A percentile compares a stretch with the other conserved stretches of the same genome.
Evolutionary conservation across 2,888 invertebrate species (phyloP).

Genomic region (Cylindroiulus punctatus): DNA sequence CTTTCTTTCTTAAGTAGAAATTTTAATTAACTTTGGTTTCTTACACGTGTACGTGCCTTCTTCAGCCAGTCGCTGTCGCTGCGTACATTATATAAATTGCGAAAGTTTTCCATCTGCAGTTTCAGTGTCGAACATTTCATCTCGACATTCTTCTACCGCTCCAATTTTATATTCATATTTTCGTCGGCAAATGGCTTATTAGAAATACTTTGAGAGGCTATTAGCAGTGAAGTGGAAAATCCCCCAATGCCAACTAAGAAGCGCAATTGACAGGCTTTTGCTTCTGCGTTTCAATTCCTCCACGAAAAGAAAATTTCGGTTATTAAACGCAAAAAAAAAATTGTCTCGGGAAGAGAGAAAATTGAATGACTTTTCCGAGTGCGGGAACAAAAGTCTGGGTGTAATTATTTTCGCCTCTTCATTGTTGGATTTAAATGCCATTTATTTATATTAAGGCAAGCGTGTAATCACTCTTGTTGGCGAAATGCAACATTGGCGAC

Average conservation of each 20-base stretch:
- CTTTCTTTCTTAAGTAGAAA: background rate
- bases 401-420: slow-evolving; percentile 25
- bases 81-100: slow-evolving; percentile 15
- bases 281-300: slow-evolving; percentile 26
- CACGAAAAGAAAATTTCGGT: slow-evolving; percentile 5
- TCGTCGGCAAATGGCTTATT: slow-evolving; percentile 6
- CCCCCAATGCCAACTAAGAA: background rate
- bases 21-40: slow-evolving; percentile 20
- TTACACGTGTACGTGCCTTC: background rate
- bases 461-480: slow-evolving; percentile 24
- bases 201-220: slow-evolving; percentile 1
- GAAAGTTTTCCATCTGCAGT: slow-evolving; percentile 17
- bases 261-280: background rate
- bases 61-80: background rate
- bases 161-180: slow-evolving; percentile 8
- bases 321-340: background rate
- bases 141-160: background rate
- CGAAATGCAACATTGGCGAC: background rate
- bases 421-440: slow-evolving; percentile 25
- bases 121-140: slow-evolving; percentile 8
- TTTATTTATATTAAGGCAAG: slow-evolving; percentile 32
- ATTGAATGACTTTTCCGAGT: slow-evolving; percentile 26
- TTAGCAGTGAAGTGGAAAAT: slow-evolving; percentile 23
- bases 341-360: background rate
- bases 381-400: background rate